Evolutionary conservation across 1,140 invertebrate genomes (phyloP).

Genomic region (Dermatophagoides farinae): DNA sequence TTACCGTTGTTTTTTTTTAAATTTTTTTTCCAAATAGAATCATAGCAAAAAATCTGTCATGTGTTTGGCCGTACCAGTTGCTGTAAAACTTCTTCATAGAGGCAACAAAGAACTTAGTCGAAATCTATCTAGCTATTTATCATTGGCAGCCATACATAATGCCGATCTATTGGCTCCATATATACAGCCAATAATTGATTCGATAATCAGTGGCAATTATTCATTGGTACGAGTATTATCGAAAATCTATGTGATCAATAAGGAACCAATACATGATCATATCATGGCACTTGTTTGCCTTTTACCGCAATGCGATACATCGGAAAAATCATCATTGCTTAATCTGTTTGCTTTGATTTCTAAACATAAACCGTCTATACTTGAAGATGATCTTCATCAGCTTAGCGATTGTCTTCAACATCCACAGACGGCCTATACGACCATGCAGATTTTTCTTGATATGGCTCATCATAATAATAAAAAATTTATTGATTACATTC

Average conservation of each 20-base stretch:
- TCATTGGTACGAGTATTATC: conserved; percentile 58
- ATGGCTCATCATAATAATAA: conserved; percentile 44
- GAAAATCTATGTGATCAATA: conserved; percentile 65
- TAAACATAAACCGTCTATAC: conserved; percentile 47
- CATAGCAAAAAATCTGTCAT: conserved; percentile 70
- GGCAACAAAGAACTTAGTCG: conserved; percentile 66
- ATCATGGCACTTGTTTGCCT: conserved; percentile 56
- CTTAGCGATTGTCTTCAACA: conserved; percentile 45
- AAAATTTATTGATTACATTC: conserved; percentile 42
- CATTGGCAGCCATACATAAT: conserved; percentile 74
- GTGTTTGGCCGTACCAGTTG: conserved; percentile 64
- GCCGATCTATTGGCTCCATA: conserved; percentile 58
- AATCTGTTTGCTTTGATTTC: conserved; percentile 58
- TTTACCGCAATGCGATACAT: conserved; percentile 52
- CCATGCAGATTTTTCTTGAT: conserved; percentile 53
- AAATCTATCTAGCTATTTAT: conserved; percentile 74
- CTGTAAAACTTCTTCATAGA: conserved; percentile 71
- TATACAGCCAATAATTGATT: conserved; percentile 68
- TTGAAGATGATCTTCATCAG: conserved; percentile 52
- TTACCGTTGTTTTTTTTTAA: not conserved
- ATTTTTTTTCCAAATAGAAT: conserved; percentile 33
- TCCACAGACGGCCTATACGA: conserved; percentile 33
- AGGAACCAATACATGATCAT: conserved; percentile 59
- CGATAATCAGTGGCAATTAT: conserved; percentile 67
- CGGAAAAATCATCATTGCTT: conserved; percentile 59